Evolutionary conservation across 2,797 vertebrate species (phyloP).

Genomic region (Microtus agrestis): DNA sequence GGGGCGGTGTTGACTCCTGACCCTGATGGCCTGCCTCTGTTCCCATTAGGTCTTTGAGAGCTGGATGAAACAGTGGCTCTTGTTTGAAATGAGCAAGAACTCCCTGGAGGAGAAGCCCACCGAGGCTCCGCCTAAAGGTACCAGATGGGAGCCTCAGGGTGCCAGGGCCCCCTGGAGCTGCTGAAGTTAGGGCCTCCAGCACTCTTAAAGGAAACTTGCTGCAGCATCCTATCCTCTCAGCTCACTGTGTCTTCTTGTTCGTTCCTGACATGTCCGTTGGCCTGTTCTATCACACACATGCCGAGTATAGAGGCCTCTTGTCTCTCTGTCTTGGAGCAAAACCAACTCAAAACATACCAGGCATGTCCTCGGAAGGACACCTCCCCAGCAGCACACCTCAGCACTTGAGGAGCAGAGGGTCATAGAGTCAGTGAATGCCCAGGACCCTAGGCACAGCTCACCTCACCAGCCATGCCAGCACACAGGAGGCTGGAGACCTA

Average conservation of each 20-base stretch:
- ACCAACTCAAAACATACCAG: background rate
- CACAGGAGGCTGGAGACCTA: background rate
- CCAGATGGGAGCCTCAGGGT: background rate
- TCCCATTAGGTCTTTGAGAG: slow-evolving; percentile 89
- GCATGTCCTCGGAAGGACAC: background rate
- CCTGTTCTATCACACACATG: background rate
- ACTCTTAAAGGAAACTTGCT: background rate
- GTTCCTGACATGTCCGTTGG: background rate
- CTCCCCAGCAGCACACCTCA: background rate
- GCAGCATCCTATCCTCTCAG: background rate
- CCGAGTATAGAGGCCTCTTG: background rate
- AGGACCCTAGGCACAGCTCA: background rate
- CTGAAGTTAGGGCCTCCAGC: too few relatives aligned
- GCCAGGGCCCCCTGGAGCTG: background rate
- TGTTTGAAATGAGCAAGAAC: slow-evolving; percentile 93
- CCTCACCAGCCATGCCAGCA: background rate
- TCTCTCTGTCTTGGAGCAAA: background rate
- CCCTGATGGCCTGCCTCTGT: background rate
- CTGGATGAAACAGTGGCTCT: slow-evolving; percentile 94
- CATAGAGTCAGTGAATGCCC: too few relatives aligned
- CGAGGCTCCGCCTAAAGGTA: slow-evolving; percentile 80
- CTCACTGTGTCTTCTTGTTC: slow-evolving; percentile 22
- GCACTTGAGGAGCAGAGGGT: background rate
- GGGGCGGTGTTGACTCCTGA: background rate
- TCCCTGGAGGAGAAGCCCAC: slow-evolving; percentile 62